phyloP scores from a whole-genome alignment of 2,888 invertebrate species.

The Zhengitettix transpicula region DNA sequence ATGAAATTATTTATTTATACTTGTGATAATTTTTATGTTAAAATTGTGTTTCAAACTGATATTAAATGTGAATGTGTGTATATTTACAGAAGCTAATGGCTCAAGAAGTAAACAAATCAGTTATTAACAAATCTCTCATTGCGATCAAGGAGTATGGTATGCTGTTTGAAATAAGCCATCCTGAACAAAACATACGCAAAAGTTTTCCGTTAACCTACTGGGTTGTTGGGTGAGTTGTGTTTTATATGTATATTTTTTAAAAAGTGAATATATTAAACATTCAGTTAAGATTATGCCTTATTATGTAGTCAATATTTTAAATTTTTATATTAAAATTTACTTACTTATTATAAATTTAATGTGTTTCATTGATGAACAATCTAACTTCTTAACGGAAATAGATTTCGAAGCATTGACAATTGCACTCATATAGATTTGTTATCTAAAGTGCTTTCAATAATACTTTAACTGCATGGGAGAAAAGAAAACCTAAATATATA shows the following conservation, averaged over 20 bases:
- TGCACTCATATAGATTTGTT: no score
- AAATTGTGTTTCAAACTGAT: no score
- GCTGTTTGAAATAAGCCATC: slow-evolving; percentile 32
- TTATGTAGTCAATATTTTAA: neutral
- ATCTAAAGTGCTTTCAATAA: no score
- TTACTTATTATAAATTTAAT: neutral
- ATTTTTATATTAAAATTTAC: neutral
- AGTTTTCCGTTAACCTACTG: slow-evolving; percentile 43
- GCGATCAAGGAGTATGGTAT: slow-evolving; percentile 74
- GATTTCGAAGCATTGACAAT: no score
- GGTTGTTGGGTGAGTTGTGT: slow-evolving; percentile 55
- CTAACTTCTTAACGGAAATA: no score
- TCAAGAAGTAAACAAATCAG: slow-evolving; percentile 30
- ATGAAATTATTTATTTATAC: no score
- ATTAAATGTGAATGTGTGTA: no score
- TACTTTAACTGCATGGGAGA: no score
- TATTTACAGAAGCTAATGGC: slow-evolving; percentile 33
- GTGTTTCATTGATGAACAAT: neutral
- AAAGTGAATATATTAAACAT: neutral
- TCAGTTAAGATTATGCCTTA: neutral
- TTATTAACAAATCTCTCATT: slow-evolving; percentile 54
- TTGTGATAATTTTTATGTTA: no score
- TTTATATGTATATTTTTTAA: neutral
- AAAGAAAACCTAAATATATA: no score
- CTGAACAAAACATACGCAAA: slow-evolving; percentile 18